These are phyloP conservation scores for Phyllopteryx taeniolatus DNA, from an alignment of 2,113 vertebrate genomes.

Conservation along the genomic window DNA sequence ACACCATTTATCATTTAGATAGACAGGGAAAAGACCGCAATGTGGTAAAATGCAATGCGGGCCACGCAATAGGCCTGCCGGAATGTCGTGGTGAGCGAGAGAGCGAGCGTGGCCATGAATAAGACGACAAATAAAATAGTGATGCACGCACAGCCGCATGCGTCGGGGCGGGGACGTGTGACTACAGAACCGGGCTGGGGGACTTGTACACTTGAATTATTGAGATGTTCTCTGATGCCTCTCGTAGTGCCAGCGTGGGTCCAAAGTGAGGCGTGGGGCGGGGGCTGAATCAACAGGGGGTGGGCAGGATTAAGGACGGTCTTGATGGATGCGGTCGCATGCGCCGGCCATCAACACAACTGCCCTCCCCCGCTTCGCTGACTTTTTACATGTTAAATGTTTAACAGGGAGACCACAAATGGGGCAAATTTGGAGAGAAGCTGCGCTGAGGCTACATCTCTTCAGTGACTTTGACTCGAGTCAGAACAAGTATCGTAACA, in stretches of 20 bases:
- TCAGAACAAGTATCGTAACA: too few relatives aligned
- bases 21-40: neutral
- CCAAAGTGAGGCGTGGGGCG: constrained; percentile 30
- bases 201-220: constrained; percentile 66
- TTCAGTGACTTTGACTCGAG: constrained; percentile 4
- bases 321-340: constrained; percentile 31
- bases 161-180: constrained; percentile 4
- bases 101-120: constrained; percentile 8
- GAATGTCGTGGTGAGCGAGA: constrained; percentile 16
- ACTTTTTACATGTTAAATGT: constrained; percentile 61
- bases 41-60: constrained; percentile 6
- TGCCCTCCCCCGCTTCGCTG: neutral
- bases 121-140: constrained; percentile 37
- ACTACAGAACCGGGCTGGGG: constrained; percentile 40
- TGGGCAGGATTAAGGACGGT: constrained; percentile 27
- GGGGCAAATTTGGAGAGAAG: constrained; percentile 10
- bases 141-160: neutral
- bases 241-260: constrained; percentile 52
- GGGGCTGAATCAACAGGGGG: constrained; percentile 34
- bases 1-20: constrained; percentile 3
- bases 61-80: constrained; percentile 23
- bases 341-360: constrained; percentile 30
- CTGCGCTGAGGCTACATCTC: constrained; percentile 9
- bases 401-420: constrained; percentile 43
- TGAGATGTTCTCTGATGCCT: constrained; percentile 54